Evolutionary conservation across 2,797 vertebrate species (phyloP).

Genomic region (Macroramphosus scolopax): DNA sequence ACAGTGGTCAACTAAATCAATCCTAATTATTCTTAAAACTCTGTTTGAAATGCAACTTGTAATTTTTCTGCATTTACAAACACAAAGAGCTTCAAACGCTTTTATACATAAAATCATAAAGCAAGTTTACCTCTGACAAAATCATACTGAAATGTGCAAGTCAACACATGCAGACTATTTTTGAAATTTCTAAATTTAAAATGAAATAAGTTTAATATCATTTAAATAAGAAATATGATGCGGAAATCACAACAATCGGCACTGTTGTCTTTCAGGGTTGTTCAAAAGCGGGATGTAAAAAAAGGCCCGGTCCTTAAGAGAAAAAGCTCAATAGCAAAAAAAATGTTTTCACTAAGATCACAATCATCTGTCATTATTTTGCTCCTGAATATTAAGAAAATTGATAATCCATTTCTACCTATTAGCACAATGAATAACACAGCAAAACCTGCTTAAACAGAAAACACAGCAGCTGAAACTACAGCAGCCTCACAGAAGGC

Average conservation of each 20-base stretch:
- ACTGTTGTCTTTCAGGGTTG: conserved; percentile 2
- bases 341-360: conserved; percentile 4
- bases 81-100: conserved; percentile 9
- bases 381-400: conserved; percentile 17
- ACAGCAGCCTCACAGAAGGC: conserved; percentile 36
- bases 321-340: conserved; percentile 5
- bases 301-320: conserved; percentile 33
- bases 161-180: neutral
- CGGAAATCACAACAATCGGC: conserved; percentile 13
- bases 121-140: conserved; percentile 3
- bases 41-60: conserved; percentile 6
- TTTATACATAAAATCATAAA: conserved; percentile 23
- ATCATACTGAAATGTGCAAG: neutral
- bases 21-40: conserved; percentile 2
- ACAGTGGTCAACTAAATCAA: conserved; percentile 8
- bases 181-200: conserved; percentile 30
- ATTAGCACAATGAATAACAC: conserved; percentile 1
- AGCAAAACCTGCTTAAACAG: conserved; percentile 17
- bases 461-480: conserved; percentile 24
- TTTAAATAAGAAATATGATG: conserved; percentile 22
- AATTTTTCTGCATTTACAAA: conserved; percentile 7
- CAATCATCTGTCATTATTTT: conserved; percentile 2
- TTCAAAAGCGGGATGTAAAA: conserved; percentile 12
- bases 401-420: conserved; percentile 12
- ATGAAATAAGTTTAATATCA: conserved; percentile 5